A percentile compares a stretch with the other conserved stretches of the same genome.
phyloP scores from a whole-genome alignment of 2,113 vertebrate genomes.

The Tauraco erythrolophus region DNA sequence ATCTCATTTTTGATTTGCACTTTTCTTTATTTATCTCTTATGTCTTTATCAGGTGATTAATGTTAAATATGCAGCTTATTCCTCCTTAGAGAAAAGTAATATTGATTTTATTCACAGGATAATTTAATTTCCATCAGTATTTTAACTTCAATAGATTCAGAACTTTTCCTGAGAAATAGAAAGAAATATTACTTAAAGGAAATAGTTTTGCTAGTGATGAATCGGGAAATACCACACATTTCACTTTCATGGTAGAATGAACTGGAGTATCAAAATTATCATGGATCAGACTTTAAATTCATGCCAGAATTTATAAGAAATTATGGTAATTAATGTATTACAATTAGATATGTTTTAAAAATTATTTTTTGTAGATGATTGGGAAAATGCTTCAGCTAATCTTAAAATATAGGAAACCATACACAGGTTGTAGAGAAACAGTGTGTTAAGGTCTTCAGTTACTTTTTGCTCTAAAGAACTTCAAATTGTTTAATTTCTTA shows the following conservation, averaged over 20 bases:
- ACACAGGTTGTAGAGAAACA: neutral
- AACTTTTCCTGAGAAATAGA: neutral
- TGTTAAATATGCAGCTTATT: neutral
- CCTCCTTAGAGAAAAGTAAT: neutral
- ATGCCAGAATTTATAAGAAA: neutral
- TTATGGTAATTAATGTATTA: neutral
- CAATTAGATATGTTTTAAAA: neutral
- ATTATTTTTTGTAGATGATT: neutral
- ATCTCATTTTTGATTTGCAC: neutral
- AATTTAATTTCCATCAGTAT: constrained; percentile 28
- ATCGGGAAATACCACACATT: neutral
- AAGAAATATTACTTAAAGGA: neutral
- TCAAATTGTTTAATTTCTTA: neutral
- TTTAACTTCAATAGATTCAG: neutral
- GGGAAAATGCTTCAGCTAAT: neutral
- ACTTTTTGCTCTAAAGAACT: neutral
- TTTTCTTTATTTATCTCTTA: constrained; percentile 8
- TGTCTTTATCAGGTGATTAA: constrained; percentile 6
- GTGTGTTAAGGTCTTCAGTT: neutral
- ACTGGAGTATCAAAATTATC: neutral
- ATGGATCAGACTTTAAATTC: neutral
- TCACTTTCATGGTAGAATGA: neutral
- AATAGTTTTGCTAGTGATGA: neutral
- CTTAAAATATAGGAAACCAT: neutral
- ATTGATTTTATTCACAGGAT: constrained; percentile 8